These are phyloP conservation scores for Catharus fuscescens DNA, from an alignment of 2,113 vertebrate species.

Conservation along the genomic window DNA sequence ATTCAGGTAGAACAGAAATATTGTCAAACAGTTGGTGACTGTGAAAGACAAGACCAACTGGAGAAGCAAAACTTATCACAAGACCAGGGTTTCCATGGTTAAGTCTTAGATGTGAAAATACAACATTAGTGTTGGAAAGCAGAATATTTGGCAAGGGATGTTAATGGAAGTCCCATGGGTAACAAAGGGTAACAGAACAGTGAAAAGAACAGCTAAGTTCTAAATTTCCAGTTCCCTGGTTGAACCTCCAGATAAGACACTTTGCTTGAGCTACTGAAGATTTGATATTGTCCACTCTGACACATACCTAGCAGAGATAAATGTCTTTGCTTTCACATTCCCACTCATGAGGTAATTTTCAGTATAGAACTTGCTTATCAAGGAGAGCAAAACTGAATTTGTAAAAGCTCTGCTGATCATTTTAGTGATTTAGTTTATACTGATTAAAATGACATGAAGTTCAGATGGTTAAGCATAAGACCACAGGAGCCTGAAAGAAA, in stretches of 20 bases:
- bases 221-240: not conserved
- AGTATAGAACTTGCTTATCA: not conserved
- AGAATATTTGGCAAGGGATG: not conserved
- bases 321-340: not conserved
- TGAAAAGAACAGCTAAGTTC: not conserved
- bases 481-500: not conserved
- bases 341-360: not conserved
- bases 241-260: not conserved
- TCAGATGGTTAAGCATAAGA: slow-evolving; percentile 39
- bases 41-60: not conserved
- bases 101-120: not conserved
- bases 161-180: not conserved
- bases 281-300: not conserved
- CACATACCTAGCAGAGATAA: not conserved
- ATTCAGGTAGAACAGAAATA: not conserved
- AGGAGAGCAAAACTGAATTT: not conserved
- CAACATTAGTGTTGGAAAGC: not conserved
- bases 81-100: not conserved
- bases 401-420: not conserved
- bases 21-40: not conserved
- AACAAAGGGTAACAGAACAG: not conserved
- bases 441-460: not conserved
- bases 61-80: not conserved
- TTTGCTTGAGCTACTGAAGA: not conserved
- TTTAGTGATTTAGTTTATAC: not conserved